phyloP scores from a whole-genome alignment of 2,888 invertebrate species.

The Plutella xylostella region DNA sequence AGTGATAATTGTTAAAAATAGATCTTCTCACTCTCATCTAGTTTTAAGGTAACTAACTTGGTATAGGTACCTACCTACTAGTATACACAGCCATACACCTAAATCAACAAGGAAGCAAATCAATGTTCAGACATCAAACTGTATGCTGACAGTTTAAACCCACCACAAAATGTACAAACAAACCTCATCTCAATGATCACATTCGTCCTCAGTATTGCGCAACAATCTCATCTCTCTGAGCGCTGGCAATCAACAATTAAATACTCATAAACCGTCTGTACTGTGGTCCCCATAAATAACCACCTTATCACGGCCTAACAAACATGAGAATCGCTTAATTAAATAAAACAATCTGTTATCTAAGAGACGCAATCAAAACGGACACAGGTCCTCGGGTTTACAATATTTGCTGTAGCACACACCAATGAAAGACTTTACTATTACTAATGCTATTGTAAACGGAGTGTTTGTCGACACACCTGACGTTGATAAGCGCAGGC shows the following conservation, averaged over 20 bases:
- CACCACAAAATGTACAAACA: no score
- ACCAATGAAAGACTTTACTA: slow-evolving; percentile 15
- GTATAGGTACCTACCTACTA: no score
- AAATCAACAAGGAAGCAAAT: no score
- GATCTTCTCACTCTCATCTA: no score
- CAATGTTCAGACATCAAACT: no score
- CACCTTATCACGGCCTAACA: slow-evolving; percentile 41
- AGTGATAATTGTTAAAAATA: no score
- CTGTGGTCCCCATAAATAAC: slow-evolving; percentile 59
- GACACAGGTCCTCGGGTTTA: slow-evolving; percentile 41
- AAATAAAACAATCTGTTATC: slow-evolving; percentile 55
- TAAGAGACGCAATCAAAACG: slow-evolving; percentile 47
- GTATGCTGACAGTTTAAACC: no score
- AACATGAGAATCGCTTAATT: slow-evolving; percentile 48
- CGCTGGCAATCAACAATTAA: slow-evolving; percentile 55
- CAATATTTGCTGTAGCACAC: slow-evolving; percentile 21
- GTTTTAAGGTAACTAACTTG: no score
- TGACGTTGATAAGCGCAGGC: slow-evolving; percentile 21
- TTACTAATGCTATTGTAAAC: slow-evolving; percentile 41
- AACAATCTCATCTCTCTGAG: no score
- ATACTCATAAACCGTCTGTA: slow-evolving; percentile 50
- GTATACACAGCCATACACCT: no score
- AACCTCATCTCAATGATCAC: no score
- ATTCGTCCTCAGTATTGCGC: no score
- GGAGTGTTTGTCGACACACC: slow-evolving; percentile 19